A percentile compares a stretch with the other conserved stretches of the same genome.
These are phyloP conservation scores for Papilio machaon DNA, from an alignment of 1,140 invertebrate species.

Conservation along the genomic window DNA sequence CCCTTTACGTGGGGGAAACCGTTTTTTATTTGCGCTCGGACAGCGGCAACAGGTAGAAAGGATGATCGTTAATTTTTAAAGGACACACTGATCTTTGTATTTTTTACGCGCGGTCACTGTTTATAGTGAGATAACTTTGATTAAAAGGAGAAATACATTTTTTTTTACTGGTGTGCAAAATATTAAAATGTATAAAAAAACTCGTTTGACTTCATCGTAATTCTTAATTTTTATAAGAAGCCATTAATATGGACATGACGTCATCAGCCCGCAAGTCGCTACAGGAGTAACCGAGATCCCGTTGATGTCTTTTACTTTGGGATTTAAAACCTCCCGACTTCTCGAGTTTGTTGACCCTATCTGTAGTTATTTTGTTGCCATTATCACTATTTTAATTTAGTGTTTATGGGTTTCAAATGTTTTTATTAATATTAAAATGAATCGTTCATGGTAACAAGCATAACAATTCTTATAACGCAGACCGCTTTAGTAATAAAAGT, in stretches of 20 bases:
- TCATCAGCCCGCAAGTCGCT: constrained; percentile 31
- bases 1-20: constrained; percentile 79
- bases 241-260: constrained; percentile 28
- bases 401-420: neutral
- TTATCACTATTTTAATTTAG: constrained; percentile 12
- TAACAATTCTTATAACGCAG: neutral
- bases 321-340: constrained; percentile 54
- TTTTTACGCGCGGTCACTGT: constrained; percentile 60
- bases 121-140: constrained; percentile 36
- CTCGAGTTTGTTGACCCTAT: constrained; percentile 51
- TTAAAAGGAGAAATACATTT: constrained; percentile 17
- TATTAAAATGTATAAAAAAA: constrained; percentile 23
- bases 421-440: neutral
- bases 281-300: constrained; percentile 51
- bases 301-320: constrained; percentile 74
- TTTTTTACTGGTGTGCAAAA: constrained; percentile 23
- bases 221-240: constrained; percentile 1
- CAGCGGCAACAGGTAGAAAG: constrained; percentile 80
- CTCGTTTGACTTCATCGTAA: constrained; percentile 18
- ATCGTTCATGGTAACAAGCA: neutral
- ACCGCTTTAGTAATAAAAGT: neutral
- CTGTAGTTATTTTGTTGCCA: constrained; percentile 21
- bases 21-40: constrained; percentile 81
- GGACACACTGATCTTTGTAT: constrained; percentile 76
- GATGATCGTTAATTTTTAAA: constrained; percentile 82